Evolutionary conservation across 2,888 invertebrate genomes (phyloP), one percentile per base, ranked within the genome.

Genomic region (Drymonia ruficornis): DNA sequence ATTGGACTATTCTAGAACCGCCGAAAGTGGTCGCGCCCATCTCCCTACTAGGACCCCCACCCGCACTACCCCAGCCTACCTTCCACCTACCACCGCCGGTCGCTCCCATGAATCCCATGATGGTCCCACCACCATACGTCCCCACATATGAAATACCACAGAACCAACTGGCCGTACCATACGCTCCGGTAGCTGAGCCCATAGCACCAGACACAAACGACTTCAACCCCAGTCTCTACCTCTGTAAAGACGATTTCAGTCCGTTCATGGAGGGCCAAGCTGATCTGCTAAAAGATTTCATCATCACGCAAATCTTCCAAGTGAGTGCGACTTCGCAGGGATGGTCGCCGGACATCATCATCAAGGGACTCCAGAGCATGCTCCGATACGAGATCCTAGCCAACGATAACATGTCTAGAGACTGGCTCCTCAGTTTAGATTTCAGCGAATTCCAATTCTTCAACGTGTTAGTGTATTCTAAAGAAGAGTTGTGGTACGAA

Each of bases 401-500:
- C 0, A 73, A 66, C 36, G 88, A 91, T 52, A 73, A 73, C 16
- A 57, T 53, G 0, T 86, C 91, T 0, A 83, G 65, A 55, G 73
- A 86, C 56, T 92, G 91, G 91, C 72, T 91, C 40, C 31, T 85
- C 23, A 71, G 74, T 46, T 71, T 89, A 61, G 78, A 89, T 77
- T 91, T 88, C 65, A 77, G 75, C 19, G 70, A 74, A 1, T 86
- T 89, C 34, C 55, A 55, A 15, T 61, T 70, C 13, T 89, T 88
- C 63, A 78, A 83, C 55, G 81, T 89, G 1, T 65, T 91, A 11
- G 85, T 88, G 13, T 91, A 89, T 61, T 86, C 85, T 0, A 83
- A 84, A 36, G 90, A 91, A 61, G 86, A 91, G 65, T 56, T 90
- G 56, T 90, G 88, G 89, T 89, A 84, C 63, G 89, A 91, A 61